Evolutionary conservation across 1,140 invertebrate genomes (phyloP), one percentile per base, ranked within the genome.

Genomic region (Listronotus oregonensis): DNA sequence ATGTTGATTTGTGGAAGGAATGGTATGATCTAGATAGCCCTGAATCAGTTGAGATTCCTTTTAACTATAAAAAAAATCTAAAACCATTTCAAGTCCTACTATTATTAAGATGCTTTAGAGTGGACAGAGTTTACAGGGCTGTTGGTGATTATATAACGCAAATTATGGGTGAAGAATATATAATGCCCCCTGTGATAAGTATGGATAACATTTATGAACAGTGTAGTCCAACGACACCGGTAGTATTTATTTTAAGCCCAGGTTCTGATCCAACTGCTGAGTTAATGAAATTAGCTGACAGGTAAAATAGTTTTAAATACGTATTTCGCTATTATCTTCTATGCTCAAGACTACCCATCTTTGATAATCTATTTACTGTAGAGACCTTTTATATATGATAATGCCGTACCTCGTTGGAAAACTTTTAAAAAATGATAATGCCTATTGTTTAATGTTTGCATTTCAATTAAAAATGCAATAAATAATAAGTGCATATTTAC

Each of bases 191-290:
- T 0, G 89, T 91, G 46, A 86, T 94, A 56, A 90, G 89, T 72
- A 87, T 94, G 59, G 87, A 93, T 64, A 84, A 84, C 65, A 92
- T 96, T 63, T 94, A 85, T 73, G 88, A 93, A 58, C 91, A 95
- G 77, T 93, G 90, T 61, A 87, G 86, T 0, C 84, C 90, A 0
- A 83, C 78, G 7, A 93, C 88, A 61, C 93, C 94, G 0, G 89
- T 95, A 12, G 87, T 95, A 46, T 95, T 97, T 75, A 91, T 96
- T 59, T 80, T 95, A 18, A 94, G 91, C 73, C 90, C 92, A 9
- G 93, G 93, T 0, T 92, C 92, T 0, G 93, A 97, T 82, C 93
- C 93, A 17, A 91, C 91, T 0, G 86, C 85, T 47, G 93, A 96
- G 75, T 77, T 97, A n/a, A 90, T 93, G 83, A 95, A 94, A 79